Evolutionary conservation across 2,797 vertebrate species (phyloP).

Genomic region (Prunella strophiata): DNA sequence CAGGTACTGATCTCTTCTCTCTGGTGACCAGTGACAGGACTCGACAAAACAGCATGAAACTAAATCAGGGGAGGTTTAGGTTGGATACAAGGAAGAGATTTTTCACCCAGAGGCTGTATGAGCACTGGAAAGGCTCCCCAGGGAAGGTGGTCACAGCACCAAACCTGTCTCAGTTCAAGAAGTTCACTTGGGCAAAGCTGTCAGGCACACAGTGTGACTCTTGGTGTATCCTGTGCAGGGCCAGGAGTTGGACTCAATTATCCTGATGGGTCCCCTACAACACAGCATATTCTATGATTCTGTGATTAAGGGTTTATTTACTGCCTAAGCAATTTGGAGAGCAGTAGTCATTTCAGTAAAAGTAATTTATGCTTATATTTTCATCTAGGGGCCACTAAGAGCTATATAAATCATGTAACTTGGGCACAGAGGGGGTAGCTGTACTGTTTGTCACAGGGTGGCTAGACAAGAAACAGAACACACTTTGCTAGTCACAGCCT

Average conservation of each 20-base stretch:
- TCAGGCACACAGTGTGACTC: not conserved
- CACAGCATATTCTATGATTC: not conserved
- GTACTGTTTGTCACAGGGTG: not conserved
- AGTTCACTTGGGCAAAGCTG: not conserved
- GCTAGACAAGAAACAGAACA: not conserved
- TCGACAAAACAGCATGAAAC: not conserved
- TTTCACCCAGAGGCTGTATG: not conserved
- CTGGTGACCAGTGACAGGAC: not conserved
- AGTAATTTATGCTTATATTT: conserved; percentile 17
- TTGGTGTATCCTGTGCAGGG: not conserved
- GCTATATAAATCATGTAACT: not conserved
- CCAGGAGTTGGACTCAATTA: not conserved
- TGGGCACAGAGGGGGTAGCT: not conserved
- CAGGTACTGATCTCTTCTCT: not conserved
- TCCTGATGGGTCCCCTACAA: not conserved
- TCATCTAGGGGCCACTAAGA: not conserved
- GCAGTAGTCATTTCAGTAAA: not conserved
- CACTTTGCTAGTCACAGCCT: not conserved
- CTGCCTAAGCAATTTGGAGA: not conserved
- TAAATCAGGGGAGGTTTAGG: not conserved
- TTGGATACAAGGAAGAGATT: not conserved
- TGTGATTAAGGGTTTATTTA: conserved; percentile 9
- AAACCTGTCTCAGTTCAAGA: not conserved
- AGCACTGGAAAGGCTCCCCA: not conserved
- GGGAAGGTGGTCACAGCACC: not conserved